Conservation (phyloP, 1,140 invertebrate species). For the Ips nitidus region DNA sequence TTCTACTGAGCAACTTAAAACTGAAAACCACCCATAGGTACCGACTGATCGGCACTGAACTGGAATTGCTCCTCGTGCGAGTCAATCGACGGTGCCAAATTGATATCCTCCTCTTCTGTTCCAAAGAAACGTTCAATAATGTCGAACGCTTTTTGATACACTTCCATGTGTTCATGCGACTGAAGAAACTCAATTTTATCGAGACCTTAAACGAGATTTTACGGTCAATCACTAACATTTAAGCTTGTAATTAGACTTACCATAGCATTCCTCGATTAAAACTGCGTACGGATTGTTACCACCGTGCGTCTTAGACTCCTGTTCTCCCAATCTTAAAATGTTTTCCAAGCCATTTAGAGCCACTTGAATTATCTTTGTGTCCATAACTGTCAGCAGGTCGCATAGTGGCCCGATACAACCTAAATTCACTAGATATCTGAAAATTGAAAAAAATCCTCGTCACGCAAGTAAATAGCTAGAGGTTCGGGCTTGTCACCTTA, state of each 20-base stretch:
- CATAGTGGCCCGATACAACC: conserved; percentile 94
- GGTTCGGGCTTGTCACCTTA: conserved; percentile 56
- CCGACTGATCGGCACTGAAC: conserved; percentile 70
- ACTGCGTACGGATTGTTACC: conserved; percentile 89
- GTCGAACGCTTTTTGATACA: conserved; percentile 95
- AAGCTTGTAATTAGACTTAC: conserved; percentile 58
- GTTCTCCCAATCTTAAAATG: conserved; percentile 90
- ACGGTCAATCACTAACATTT: too few species aligned
- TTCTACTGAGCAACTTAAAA: conserved; percentile 57
- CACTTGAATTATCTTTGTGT: conserved; percentile 96
- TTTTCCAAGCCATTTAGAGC: conserved; percentile 96
- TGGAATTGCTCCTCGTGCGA: conserved; percentile 76
- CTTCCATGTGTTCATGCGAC: conserved; percentile 93
- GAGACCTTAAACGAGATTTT: conserved; percentile 67
- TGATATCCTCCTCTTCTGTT: conserved; percentile 85
- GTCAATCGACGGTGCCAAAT: conserved; percentile 77
- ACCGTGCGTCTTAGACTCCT: conserved; percentile 70
- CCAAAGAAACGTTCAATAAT: conserved; percentile 96
- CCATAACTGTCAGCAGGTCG: conserved; percentile 90
- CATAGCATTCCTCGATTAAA: conserved; percentile 93
- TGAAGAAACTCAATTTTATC: conserved; percentile 98
- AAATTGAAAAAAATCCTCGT: background rate
- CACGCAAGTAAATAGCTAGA: too few species aligned
- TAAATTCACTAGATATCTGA: conserved; percentile 60
- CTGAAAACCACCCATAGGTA: conserved; percentile 76